Base-by-base conservation (phyloP, 2,797 vertebrate genomes). In the Chiloscyllium punctatum region DNA sequence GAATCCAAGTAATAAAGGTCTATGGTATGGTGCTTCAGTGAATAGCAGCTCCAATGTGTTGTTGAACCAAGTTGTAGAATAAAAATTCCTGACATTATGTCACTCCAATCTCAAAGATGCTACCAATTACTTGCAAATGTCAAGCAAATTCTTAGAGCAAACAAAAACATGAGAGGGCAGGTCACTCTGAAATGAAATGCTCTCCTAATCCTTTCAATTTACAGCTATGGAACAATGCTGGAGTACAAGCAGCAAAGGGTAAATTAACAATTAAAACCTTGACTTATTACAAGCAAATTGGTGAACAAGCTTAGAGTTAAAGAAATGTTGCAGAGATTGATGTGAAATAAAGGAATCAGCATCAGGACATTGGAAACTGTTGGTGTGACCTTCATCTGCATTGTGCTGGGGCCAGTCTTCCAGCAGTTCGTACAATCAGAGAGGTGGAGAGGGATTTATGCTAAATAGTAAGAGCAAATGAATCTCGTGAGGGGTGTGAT, bases 61-160 rank as follows among this genome's bases (percentile, higher is more conserved):
- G 33, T 77, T 11, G 2, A n/a, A 77, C 30, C 62, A 23, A 57
- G 23, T 25, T 84, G 37, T 48, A 84, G 82, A 48, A 84, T 77
- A 84, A 51, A 86, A 87, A 6, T 42, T 25, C n/a, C 21, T 92
- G 0, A 92, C 23, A 48, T 48, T 7, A 42, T 84, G 42, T 23
- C 82, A 48, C 48, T 25, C 21, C 82, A 42, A 69, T 68, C 90
- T 42, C n/a, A 92, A 30, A 27, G 4, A 68, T 42, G 90, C 90
- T 69, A 23, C 30, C 57, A 69, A 68, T 42, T 66, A 69, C n/a
- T 37, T 37, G n/a, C 53, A 66, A 90, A 16, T 69, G 90, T 92
- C 90, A 69, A 37, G n/a, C 66, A 92, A 92, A 92, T 92, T 92
- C n/a, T 25, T 90, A 92, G 2, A 42, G 33, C 88, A 91, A 91